Evolutionary conservation across 2,113 vertebrate species (phyloP).

Genomic region (Anarhynchus alexandrinus): DNA sequence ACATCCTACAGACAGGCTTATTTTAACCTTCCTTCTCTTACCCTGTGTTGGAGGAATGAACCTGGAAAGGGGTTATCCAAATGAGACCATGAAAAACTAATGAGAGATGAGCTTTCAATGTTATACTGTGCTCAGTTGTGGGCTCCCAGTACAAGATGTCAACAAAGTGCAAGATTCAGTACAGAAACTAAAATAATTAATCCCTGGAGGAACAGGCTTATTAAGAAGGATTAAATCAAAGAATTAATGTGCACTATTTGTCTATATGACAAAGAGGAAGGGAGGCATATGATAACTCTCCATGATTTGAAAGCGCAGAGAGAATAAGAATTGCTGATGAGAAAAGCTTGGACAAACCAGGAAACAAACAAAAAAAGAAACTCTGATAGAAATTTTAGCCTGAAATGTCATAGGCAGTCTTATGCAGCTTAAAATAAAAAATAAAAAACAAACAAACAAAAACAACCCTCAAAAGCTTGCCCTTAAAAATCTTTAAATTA

Average conservation of each 20-base stretch:
- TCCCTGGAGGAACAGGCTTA: constrained; percentile 63
- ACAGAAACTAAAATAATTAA: constrained; percentile 66
- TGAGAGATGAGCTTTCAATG: constrained; percentile 53
- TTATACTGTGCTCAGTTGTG: not conserved
- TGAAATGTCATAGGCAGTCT: not conserved
- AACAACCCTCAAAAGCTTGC: not conserved
- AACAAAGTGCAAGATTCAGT: constrained; percentile 64
- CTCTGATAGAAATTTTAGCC: not conserved
- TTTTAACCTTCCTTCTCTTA: not conserved
- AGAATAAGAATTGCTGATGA: not conserved
- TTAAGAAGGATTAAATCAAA: constrained; percentile 69
- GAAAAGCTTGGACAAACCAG: not conserved
- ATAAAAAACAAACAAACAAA: not conserved
- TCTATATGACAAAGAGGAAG: constrained; percentile 44
- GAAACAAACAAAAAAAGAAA: not conserved
- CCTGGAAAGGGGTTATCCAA: not conserved
- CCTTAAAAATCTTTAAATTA: not conserved
- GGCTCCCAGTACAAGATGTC: constrained; percentile 55
- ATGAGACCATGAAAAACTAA: constrained; percentile 22
- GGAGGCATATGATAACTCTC: constrained; percentile 40
- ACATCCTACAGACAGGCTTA: not conserved
- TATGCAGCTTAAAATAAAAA: not conserved
- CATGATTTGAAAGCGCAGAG: not conserved
- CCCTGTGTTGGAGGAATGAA: not conserved
- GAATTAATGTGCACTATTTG: constrained; percentile 46